Percentiles rank a stretch among this genome's conserved stretches.
These are phyloP conservation scores for Schizopygopsis pylzovi DNA, from an alignment of 2,797 vertebrate genomes.

Conservation along the genomic window DNA sequence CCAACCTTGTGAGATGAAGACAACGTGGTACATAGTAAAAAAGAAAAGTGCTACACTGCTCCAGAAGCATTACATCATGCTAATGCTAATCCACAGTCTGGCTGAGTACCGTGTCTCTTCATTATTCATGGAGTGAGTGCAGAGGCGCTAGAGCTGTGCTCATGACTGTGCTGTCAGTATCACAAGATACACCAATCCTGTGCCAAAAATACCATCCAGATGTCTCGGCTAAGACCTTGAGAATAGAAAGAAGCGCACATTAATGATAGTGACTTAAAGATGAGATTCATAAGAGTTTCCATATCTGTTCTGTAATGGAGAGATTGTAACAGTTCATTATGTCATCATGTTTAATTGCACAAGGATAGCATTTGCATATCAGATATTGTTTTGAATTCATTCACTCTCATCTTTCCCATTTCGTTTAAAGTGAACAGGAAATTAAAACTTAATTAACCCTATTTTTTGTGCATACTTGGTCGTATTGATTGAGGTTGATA, in stretches of 20 bases:
- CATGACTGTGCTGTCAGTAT: conserved; percentile 49
- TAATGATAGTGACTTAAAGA: neutral
- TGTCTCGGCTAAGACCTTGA: conserved; percentile 22
- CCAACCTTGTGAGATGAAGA: conserved; percentile 15
- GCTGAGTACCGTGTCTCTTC: conserved; percentile 76
- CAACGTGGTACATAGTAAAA: conserved; percentile 25
- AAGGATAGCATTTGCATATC: neutral
- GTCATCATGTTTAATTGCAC: neutral
- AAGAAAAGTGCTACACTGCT: neutral
- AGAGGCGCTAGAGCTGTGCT: conserved; percentile 52
- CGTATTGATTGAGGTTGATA: neutral
- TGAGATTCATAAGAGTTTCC: conserved; percentile 1
- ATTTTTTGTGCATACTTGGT: neutral
- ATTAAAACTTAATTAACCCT: neutral
- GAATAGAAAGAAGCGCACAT: conserved; percentile 4
- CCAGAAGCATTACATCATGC: conserved; percentile 77
- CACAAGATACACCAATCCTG: conserved; percentile 15
- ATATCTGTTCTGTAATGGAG: conserved; percentile 4
- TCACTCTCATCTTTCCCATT: neutral
- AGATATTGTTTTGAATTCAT: neutral
- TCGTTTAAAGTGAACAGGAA: neutral
- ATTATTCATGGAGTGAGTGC: conserved; percentile 79
- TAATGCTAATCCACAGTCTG: conserved; percentile 69
- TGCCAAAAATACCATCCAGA: conserved; percentile 43
- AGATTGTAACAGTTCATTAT: neutral